Evolutionary conservation across 2,797 vertebrate genomes (phyloP), one percentile per base, ranked within the genome.

Genomic region (Myiothlypis coronata): DNA sequence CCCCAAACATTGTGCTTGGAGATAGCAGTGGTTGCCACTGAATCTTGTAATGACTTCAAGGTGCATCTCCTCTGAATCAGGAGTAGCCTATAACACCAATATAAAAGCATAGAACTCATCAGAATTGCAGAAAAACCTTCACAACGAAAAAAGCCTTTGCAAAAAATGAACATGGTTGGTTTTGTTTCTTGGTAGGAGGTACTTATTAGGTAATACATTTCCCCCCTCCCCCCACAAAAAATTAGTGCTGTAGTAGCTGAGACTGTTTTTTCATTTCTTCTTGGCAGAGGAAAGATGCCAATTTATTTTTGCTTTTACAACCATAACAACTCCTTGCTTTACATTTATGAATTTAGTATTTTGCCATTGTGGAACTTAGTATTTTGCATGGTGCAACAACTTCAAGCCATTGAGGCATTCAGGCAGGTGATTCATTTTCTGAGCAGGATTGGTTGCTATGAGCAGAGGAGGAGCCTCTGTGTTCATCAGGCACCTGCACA

Each of bases 251-350:
- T 55, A 74, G 49, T 57, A 67, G 27, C 14, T 70, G 61, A 89
- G 41, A 59, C 8, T 47, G 5, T 12, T 55, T 72, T 74, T 65
- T n/a, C 2, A 23, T 70, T 85, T 75, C 34, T 59, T 28, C 8
- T 75, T 78, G 57, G 47, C 39, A 65, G 60, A 65, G 20, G 27
- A 93, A 70, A 61, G 49, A 27, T 53, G 35, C 11, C 1, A 5
- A 59, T 72, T 86, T 71, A 32, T 26, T 83, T 93, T 52, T 80
- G 35, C 12, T 89, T 84, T 85, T 70, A 52, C 14, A 63, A n/a
- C 60, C 47, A 20, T 32, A 72, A 46, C 2, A 76, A 16, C 24
- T 87, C 22, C 83, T 91, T 89, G 14, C 20, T 20, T 61, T 74
- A 32, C 22, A 43, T 67, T 70, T 81, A 35, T 30, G 28, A 13